A percentile compares a stretch with the other conserved stretches of the same genome.
Conservation (phyloP, 1,140 invertebrate species). For the Tetragonula clypearis region DNA sequence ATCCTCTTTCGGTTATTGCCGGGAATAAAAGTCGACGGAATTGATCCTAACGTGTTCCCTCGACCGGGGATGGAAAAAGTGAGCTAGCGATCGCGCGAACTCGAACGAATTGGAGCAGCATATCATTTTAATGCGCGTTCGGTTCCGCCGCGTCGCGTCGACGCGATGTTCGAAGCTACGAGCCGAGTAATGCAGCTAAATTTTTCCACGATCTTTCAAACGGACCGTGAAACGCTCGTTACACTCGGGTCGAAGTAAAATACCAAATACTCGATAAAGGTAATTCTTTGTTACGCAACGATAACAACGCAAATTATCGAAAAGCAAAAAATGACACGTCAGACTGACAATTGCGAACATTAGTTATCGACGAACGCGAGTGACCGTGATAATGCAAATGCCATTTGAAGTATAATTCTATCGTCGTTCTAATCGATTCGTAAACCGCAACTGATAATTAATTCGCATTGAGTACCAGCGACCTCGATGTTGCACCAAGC, state of each 20-base stretch:
- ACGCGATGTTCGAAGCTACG: constrained; percentile 5
- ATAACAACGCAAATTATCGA: background rate
- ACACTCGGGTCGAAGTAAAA: background rate
- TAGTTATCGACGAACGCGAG: background rate
- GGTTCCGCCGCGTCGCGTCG: background rate
- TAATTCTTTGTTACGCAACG: background rate
- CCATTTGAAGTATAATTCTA: background rate
- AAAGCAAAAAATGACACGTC: background rate
- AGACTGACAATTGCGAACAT: background rate
- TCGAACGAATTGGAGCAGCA: constrained; percentile 14
- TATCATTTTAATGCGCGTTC: constrained; percentile 41
- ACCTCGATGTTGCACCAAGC: too few species aligned
- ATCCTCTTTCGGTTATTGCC: background rate
- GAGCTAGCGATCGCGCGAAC: background rate
- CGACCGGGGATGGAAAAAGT: background rate
- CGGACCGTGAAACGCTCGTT: too few species aligned
- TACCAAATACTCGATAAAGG: too few species aligned
- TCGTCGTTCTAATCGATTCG: background rate
- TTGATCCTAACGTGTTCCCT: background rate
- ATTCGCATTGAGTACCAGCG: background rate
- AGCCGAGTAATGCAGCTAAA: background rate
- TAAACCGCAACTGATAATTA: background rate
- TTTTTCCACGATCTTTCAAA: background rate
- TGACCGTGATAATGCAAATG: background rate
- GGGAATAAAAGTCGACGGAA: constrained; percentile 3